Conservation (phyloP, 2,113 vertebrate genomes). For the Balaenoptera acutorostrata region DNA sequence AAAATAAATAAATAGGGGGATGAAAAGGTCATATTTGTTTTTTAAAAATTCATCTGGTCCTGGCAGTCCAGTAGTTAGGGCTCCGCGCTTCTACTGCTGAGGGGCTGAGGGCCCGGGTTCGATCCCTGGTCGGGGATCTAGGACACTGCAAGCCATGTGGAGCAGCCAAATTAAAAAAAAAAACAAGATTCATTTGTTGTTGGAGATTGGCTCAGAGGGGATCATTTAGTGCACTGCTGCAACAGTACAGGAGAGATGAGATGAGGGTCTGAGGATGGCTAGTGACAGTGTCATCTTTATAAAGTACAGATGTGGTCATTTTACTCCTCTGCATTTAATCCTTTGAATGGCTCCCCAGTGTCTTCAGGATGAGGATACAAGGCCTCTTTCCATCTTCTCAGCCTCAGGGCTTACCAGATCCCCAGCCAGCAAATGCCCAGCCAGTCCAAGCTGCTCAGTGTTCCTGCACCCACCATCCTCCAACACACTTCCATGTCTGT, state of each 20-base stretch:
- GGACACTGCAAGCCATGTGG: too few relatives aligned
- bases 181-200: neutral
- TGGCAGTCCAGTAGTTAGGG: too few relatives aligned
- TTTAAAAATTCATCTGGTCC: neutral
- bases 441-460: neutral
- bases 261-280: neutral
- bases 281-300: neutral
- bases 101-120: too few relatives aligned
- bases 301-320: neutral
- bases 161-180: too few relatives aligned
- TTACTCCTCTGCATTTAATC: neutral
- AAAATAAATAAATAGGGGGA: neutral
- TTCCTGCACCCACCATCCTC: neutral
- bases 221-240: neutral
- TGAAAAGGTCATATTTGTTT: neutral
- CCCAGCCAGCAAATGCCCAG: neutral
- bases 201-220: neutral
- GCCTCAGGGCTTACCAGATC: neutral
- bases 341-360: neutral
- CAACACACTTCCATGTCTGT: too few relatives aligned
- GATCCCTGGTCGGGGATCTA: too few relatives aligned
- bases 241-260: neutral
- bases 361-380: neutral
- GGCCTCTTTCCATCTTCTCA: neutral
- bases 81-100: too few relatives aligned